Evolutionary conservation across 2,888 invertebrate species (phyloP).

Genomic region (Nephrotoma flavescens): DNA sequence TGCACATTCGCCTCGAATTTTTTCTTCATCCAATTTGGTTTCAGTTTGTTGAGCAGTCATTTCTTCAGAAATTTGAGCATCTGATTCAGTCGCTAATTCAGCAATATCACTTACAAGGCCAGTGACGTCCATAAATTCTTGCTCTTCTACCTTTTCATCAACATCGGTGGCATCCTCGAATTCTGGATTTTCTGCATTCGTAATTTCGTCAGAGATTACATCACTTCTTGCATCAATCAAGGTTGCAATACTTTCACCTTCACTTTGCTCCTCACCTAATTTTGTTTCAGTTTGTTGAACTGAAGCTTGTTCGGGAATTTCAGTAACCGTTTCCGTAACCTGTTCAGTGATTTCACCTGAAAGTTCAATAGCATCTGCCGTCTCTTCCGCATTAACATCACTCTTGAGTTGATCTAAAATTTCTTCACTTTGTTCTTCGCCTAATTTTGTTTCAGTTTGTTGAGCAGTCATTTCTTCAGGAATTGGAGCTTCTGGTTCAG

Average conservation of each 20-base stretch:
- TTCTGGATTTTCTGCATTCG: background rate
- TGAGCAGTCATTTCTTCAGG: constrained; percentile 8
- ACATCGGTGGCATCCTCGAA: background rate
- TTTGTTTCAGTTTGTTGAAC: background rate
- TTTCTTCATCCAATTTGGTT: background rate
- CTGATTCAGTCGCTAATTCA: constrained; percentile 10
- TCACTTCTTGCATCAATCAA: background rate
- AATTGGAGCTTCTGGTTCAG: constrained; percentile 11
- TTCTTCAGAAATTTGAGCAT: constrained; percentile 6
- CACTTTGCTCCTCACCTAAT: background rate
- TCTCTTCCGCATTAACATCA: background rate
- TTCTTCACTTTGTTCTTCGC: too few species aligned
- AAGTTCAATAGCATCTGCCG: background rate
- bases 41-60: constrained; percentile 9
- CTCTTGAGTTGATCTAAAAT: background rate
- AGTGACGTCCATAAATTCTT: constrained; percentile 2
- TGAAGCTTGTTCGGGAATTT: background rate
- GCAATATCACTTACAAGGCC: background rate
- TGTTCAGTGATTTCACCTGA: background rate
- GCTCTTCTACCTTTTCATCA: background rate
- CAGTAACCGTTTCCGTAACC: background rate
- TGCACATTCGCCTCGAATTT: background rate
- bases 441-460: too few species aligned
- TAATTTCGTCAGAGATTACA: too few species aligned
- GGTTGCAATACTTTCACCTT: background rate